Conservation (phyloP, 2,888 invertebrate species). For the Perizoma flavofasciatum region DNA sequence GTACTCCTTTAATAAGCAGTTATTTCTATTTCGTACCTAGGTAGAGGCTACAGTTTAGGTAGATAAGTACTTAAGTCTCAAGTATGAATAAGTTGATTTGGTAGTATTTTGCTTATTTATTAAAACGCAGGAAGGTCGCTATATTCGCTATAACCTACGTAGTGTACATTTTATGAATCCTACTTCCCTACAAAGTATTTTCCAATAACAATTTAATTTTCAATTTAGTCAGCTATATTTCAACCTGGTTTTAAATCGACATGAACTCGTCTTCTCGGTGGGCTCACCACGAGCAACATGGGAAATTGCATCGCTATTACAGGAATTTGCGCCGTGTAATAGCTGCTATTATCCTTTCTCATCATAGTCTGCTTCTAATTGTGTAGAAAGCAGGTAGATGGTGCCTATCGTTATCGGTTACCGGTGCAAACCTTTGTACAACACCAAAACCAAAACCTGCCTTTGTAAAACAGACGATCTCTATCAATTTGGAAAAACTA, state of each 20-base stretch:
- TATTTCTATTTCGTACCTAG: too few relatives aligned
- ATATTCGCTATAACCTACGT: too few relatives aligned
- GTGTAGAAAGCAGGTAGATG: constrained; percentile 8
- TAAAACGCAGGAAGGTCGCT: not conserved
- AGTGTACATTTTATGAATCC: not conserved
- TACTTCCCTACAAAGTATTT: too few relatives aligned
- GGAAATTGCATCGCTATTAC: constrained; percentile 62
- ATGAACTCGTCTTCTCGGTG: constrained; percentile 26
- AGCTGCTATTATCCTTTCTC: constrained; percentile 51
- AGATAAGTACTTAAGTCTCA: too few relatives aligned
- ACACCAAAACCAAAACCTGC: too few relatives aligned
- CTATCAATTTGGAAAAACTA: too few relatives aligned
- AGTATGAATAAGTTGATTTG: too few relatives aligned
- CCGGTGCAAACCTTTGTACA: not conserved
- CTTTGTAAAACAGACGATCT: too few relatives aligned
- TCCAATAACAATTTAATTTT: constrained; percentile 12
- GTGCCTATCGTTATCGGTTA: not conserved
- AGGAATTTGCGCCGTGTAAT: constrained; percentile 62
- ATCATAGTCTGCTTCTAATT: constrained; percentile 32
- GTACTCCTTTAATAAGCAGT: too few relatives aligned
- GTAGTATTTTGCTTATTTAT: too few relatives aligned
- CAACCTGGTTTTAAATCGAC: constrained; percentile 20
- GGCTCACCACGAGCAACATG: constrained; percentile 35
- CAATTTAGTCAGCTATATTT: constrained; percentile 15
- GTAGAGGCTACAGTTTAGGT: too few relatives aligned